These are phyloP conservation scores for Naja naja DNA, from an alignment of 2,113 vertebrate genomes.

Conservation along the genomic window DNA sequence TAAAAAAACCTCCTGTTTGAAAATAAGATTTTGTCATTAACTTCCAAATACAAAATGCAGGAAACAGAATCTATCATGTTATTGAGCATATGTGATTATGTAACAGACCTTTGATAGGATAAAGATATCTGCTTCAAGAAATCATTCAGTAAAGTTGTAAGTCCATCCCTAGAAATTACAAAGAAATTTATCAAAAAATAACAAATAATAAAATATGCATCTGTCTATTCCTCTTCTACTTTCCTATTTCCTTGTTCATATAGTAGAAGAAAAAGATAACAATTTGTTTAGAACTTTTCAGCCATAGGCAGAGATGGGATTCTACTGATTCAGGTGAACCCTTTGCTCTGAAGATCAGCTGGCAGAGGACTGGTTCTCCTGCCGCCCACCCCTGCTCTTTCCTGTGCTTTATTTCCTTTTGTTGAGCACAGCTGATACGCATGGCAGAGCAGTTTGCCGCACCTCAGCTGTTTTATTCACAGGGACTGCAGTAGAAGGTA, in stretches of 20 bases:
- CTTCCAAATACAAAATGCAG: neutral
- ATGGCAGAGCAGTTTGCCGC: no score
- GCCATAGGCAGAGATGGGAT: no score
- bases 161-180: neutral
- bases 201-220: neutral
- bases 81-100: neutral
- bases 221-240: neutral
- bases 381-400: no score
- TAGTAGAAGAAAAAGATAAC: neutral
- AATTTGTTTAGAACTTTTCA: neutral
- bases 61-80: neutral
- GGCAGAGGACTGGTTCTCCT: no score
- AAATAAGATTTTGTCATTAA: neutral
- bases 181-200: neutral
- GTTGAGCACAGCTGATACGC: no score
- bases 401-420: no score
- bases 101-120: neutral
- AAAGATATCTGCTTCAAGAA: neutral
- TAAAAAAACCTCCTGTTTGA: neutral
- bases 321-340: no score
- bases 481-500: no score
- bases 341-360: no score
- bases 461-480: no score
- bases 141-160: neutral
- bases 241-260: neutral